Conservation (phyloP, 2,113 vertebrate species). For the Hypocryptadius cinnamomeus region DNA sequence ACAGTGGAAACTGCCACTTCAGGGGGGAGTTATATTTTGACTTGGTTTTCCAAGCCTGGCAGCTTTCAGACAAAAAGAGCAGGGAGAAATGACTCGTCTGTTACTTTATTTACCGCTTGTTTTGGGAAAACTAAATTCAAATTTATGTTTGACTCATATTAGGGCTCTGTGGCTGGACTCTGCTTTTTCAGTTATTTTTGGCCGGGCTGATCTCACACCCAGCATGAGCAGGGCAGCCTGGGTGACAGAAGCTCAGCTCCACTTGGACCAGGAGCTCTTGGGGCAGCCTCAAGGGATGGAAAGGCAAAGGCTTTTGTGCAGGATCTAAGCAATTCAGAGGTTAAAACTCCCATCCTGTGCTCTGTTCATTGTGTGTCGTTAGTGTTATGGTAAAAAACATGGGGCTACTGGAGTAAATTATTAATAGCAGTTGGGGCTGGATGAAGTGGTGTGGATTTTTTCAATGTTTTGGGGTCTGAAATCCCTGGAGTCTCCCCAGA, state of each 20-base stretch:
- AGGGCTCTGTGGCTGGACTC: background rate
- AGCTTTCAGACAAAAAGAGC: conserved; percentile 11
- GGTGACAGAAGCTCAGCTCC: background rate
- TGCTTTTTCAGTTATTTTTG: background rate
- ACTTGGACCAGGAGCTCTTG: background rate
- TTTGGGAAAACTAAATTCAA: conserved; percentile 7
- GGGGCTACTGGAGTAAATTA: background rate
- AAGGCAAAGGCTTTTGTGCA: background rate
- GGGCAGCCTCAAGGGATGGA: background rate
- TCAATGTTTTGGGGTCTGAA: background rate
- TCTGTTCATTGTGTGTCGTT: background rate
- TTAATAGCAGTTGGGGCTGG: too few relatives aligned
- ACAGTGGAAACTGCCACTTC: background rate
- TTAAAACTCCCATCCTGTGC: background rate
- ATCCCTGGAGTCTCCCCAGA: background rate
- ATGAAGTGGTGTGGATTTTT: background rate
- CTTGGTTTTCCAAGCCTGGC: conserved; percentile 35
- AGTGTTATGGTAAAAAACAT: background rate
- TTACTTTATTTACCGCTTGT: conserved; percentile 24
- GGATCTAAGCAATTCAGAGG: background rate
- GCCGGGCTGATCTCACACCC: background rate
- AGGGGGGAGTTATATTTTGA: background rate
- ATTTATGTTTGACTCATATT: conserved; percentile 19
- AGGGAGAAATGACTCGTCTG: conserved; percentile 52
- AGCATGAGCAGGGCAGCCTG: background rate